Evolutionary conservation across 2,888 invertebrate genomes (phyloP).

Genomic region (Drosophila dives): DNA sequence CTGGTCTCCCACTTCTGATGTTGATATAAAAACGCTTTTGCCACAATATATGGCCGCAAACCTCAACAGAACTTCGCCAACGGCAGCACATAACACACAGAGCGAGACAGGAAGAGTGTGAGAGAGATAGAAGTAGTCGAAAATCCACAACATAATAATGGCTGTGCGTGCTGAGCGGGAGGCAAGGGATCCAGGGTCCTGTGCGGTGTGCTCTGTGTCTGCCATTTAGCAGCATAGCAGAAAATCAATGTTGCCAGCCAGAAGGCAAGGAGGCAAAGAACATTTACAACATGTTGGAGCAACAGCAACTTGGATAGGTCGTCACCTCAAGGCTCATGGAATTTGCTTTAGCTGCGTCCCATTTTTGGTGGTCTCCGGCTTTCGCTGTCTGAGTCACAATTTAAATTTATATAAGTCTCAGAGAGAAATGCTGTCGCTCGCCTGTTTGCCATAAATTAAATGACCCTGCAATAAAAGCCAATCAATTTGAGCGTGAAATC

Average conservation of each 20-base stretch:
- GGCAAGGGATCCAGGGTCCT: not conserved
- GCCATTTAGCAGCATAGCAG: conserved; percentile 67
- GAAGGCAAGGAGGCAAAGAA: conserved; percentile 23
- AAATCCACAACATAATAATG: conserved; percentile 64
- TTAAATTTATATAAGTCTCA: conserved; percentile 75
- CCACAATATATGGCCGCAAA: conserved; percentile 76
- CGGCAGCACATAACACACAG: conserved; percentile 21
- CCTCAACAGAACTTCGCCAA: conserved; percentile 74
- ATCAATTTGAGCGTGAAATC: conserved; percentile 80
- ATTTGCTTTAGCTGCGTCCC: conserved; percentile 43
- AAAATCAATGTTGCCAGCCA: conserved; percentile 72
- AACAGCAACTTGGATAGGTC: conserved; percentile 54
- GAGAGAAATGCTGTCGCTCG: conserved; percentile 54
- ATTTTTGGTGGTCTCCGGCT: not conserved
- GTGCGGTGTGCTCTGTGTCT: conserved; percentile 46
- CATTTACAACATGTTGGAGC: conserved; percentile 50
- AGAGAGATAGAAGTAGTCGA: conserved; percentile 16
- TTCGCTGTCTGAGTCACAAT: conserved; percentile 44
- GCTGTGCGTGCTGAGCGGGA: conserved; percentile 24
- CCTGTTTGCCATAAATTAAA: conserved; percentile 68
- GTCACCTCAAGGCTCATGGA: conserved; percentile 61
- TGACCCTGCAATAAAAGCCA: conserved; percentile 72
- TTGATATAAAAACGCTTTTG: conserved; percentile 63
- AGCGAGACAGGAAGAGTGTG: not conserved
- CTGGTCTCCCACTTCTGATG: conserved; percentile 6